Conservation (phyloP, 1,140 invertebrate species). For the Cryptotermes secundus region DNA sequence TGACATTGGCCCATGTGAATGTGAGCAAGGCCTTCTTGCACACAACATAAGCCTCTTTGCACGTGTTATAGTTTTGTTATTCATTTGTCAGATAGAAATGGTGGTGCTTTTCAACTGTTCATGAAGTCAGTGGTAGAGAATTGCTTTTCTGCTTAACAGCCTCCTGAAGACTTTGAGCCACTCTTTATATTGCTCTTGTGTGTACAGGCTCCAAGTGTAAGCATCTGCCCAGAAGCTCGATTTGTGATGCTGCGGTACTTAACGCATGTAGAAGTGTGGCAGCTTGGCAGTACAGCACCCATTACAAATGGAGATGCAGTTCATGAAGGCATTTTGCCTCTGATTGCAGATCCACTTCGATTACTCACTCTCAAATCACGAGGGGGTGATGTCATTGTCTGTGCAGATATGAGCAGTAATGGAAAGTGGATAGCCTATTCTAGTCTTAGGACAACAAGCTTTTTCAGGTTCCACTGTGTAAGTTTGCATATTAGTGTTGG, state of each 20-base stretch:
- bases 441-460: constrained; percentile 61
- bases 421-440: constrained; percentile 72
- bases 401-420: constrained; percentile 65
- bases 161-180: too few species aligned
- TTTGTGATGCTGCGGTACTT: constrained; percentile 45
- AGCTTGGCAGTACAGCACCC: constrained; percentile 52
- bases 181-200: too few species aligned
- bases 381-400: constrained; percentile 61
- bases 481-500: not conserved
- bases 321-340: constrained; percentile 38
- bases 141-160: too few species aligned
- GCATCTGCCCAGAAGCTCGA: constrained; percentile 36
- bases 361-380: constrained; percentile 63
- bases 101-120: too few species aligned
- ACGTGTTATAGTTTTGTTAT: too few species aligned
- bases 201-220: not conserved
- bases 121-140: too few species aligned
- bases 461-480: constrained; percentile 58
- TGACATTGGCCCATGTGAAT: too few species aligned
- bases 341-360: constrained; percentile 62
- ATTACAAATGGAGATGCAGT: constrained; percentile 38
- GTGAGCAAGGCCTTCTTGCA: too few species aligned
- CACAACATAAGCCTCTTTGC: too few species aligned
- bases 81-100: too few species aligned
- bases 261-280: constrained; percentile 60